A percentile compares a stretch with the other conserved stretches of the same genome.
Conservation (phyloP, 2,888 invertebrate genomes). For the Eilema sororculum region DNA sequence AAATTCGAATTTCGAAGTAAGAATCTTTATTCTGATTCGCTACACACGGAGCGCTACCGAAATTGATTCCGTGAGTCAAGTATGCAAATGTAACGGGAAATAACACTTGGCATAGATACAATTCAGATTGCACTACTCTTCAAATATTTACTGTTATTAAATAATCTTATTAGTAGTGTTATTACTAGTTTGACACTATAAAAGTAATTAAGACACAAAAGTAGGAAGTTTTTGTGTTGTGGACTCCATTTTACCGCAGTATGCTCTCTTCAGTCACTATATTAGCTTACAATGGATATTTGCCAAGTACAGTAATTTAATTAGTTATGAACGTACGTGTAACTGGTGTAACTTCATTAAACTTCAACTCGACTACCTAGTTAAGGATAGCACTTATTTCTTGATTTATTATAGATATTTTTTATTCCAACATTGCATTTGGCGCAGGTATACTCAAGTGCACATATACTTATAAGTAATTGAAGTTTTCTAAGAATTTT, state of each 20-base stretch:
- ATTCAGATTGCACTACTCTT: background rate
- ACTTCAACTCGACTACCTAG: background rate
- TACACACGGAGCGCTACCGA: constrained; percentile 15
- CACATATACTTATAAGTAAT: no score
- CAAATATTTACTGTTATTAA: background rate
- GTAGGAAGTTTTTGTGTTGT: background rate
- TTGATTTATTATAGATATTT: background rate
- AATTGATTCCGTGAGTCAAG: constrained; percentile 24
- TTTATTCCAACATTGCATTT: background rate
- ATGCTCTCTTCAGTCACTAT: background rate
- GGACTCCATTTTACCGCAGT: background rate
- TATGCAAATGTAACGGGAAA: constrained; percentile 24
- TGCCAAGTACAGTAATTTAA: background rate
- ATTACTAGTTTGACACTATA: background rate
- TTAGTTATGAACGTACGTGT: background rate
- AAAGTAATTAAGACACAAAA: background rate
- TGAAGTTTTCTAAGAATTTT: background rate
- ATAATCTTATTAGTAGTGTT: background rate
- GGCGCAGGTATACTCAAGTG: background rate
- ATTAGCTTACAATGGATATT: background rate
- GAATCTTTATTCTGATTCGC: constrained; percentile 30
- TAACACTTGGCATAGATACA: constrained; percentile 14
- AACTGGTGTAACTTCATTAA: background rate
- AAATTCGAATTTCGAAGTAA: constrained; percentile 52
- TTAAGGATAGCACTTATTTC: no score